Conservation (phyloP, 2,113 vertebrate genomes). For the Macroglossus sobrinus region DNA sequence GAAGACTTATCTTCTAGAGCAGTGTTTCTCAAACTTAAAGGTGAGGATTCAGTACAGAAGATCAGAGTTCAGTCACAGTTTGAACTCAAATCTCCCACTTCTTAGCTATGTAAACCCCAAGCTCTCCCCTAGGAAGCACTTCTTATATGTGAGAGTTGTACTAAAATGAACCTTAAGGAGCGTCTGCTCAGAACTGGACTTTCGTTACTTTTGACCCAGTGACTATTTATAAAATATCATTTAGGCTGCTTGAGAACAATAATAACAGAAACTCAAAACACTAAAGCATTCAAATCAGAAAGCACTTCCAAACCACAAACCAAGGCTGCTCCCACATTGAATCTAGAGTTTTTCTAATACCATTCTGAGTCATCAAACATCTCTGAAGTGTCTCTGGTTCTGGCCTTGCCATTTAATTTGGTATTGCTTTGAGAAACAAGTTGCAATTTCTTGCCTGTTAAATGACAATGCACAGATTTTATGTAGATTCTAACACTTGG, state of each 20-base stretch:
- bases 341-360: background rate
- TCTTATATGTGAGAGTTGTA: background rate
- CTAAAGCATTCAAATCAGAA: slow-evolving; percentile 13
- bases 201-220: background rate
- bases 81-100: background rate
- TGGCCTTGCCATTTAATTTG: background rate
- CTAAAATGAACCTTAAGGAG: background rate
- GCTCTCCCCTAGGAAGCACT: background rate
- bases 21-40: background rate
- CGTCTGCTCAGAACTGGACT: background rate
- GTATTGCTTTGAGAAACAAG: background rate
- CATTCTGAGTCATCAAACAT: background rate
- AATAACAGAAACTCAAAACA: background rate
- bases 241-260: background rate
- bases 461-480: background rate
- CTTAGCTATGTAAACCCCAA: background rate
- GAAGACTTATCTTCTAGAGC: background rate
- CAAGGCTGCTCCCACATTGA: accelerated
- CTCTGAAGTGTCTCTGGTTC: background rate
- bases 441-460: background rate
- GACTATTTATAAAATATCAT: slow-evolving; percentile 21
- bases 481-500: accelerated
- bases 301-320: slow-evolving; percentile 31
- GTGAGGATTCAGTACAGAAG: background rate
- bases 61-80: background rate